These are phyloP conservation scores for Hippocampus comes DNA, from an alignment of 2,113 vertebrate genomes.

Conservation along the genomic window DNA sequence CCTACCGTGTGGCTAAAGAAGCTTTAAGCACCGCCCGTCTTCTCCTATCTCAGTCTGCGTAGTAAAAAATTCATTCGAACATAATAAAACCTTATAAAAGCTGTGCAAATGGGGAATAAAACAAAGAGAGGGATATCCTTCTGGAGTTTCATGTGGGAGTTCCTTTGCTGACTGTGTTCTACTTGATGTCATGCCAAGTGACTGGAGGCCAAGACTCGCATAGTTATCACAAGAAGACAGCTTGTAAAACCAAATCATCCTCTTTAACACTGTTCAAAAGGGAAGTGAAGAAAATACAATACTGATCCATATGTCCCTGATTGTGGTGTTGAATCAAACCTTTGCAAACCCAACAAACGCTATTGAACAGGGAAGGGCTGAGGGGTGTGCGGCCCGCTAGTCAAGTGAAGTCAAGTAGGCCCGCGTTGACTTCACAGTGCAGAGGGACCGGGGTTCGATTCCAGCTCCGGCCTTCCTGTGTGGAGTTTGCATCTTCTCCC, in stretches of 20 bases:
- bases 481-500: too few species aligned
- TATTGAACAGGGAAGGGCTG: too few species aligned
- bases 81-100: conserved; percentile 7
- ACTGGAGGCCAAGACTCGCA: conserved; percentile 43
- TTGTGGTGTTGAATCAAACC: not conserved
- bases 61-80: not conserved
- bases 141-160: conserved; percentile 37
- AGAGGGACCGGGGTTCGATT: too few species aligned
- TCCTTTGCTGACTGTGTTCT: conserved; percentile 20
- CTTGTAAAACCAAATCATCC: conserved; percentile 17
- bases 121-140: conserved; percentile 26
- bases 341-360: not conserved
- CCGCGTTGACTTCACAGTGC: too few species aligned
- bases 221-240: conserved; percentile 11
- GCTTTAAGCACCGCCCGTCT: not conserved
- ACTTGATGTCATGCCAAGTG: conserved; percentile 48
- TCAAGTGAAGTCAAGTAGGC: too few species aligned
- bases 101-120: conserved; percentile 10
- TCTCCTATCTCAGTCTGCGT: not conserved
- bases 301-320: not conserved
- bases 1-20: conserved; percentile 41
- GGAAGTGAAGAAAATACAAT: not conserved
- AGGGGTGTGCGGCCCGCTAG: too few species aligned
- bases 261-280: conserved; percentile 1
- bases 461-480: too few species aligned